phyloP scores from a whole-genome alignment of 2,888 invertebrate genomes.

The Microctonus brassicae region DNA sequence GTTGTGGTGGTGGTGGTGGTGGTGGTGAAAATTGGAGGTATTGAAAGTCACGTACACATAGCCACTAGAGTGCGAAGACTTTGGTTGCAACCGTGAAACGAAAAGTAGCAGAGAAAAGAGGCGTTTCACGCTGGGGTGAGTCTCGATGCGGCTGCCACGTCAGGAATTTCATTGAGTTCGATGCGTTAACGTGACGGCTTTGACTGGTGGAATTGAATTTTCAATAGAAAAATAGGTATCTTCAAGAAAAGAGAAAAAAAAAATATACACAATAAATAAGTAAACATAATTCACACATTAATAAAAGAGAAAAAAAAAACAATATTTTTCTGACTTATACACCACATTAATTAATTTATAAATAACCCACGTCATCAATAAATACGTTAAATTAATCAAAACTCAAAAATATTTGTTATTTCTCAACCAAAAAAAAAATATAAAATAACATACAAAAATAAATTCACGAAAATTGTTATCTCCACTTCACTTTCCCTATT shows the following conservation, averaged over 20 bases:
- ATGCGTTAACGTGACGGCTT: conserved; percentile 42
- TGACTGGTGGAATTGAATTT: conserved; percentile 33
- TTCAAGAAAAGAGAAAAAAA: not conserved
- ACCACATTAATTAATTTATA: too few species aligned
- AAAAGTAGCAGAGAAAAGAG: conserved; percentile 39
- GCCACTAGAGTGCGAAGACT: conserved; percentile 43
- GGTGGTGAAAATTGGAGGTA: conserved; percentile 38
- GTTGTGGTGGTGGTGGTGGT: too few species aligned
- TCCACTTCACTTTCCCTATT: too few species aligned
- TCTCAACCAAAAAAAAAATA: too few species aligned
- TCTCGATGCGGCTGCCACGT: conserved; percentile 59
- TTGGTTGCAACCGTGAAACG: conserved; percentile 34
- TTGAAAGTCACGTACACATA: conserved; percentile 39
- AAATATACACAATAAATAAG: not conserved
- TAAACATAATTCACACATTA: not conserved
- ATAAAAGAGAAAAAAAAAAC: not conserved
- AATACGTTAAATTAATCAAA: too few species aligned
- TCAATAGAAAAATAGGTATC: conserved; percentile 19
- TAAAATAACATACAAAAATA: too few species aligned
- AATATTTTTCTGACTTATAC: too few species aligned
- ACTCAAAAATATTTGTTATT: too few species aligned
- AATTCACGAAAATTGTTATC: too few species aligned
- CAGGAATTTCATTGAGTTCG: conserved; percentile 60
- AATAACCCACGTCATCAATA: too few species aligned
- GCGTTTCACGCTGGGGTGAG: conserved; percentile 58